A percentile compares a stretch with the other conserved stretches of the same genome.
These are phyloP conservation scores for Eudemis profundana DNA, from an alignment of 2,888 invertebrate species.

Conservation along the genomic window DNA sequence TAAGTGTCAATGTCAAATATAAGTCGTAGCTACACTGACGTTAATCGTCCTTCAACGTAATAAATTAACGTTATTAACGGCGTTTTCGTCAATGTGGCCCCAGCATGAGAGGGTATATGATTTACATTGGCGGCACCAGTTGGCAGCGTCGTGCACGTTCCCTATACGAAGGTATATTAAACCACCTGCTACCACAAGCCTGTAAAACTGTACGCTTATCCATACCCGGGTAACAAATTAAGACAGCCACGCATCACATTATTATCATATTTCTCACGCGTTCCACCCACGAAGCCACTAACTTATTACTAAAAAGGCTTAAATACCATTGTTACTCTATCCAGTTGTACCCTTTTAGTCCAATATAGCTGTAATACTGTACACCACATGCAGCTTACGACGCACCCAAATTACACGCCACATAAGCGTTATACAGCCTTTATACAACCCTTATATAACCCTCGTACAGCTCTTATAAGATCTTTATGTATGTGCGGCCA, in stretches of 20 bases:
- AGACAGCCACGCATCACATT: slow-evolving; percentile 38
- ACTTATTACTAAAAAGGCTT: neutral
- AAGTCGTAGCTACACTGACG: too few species aligned
- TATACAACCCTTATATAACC: slow-evolving; percentile 36
- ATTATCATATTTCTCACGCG: slow-evolving; percentile 36
- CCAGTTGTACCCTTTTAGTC: neutral
- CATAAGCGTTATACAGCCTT: slow-evolving; percentile 43
- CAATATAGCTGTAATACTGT: slow-evolving; percentile 24
- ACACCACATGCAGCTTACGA: slow-evolving; percentile 40
- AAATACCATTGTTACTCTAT: neutral
- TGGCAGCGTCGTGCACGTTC: too few species aligned
- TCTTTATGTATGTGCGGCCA: slow-evolving; percentile 37
- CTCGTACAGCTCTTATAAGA: slow-evolving; percentile 21
- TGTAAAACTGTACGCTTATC: slow-evolving; percentile 23
- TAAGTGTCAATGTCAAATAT: too few species aligned
- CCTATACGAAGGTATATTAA: neutral
- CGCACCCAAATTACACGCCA: slow-evolving; percentile 41
- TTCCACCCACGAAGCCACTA: slow-evolving; percentile 23
- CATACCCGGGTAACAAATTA: slow-evolving; percentile 26
- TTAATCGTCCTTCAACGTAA: too few species aligned
- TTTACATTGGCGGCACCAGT: too few species aligned
- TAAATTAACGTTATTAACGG: too few species aligned
- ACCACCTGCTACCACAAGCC: slow-evolving; percentile 12
- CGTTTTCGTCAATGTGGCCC: too few species aligned
- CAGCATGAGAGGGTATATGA: too few species aligned